phyloP scores from a whole-genome alignment of 64 coral and sea anemone species.

The Stichodactyla helianthus region DNA sequence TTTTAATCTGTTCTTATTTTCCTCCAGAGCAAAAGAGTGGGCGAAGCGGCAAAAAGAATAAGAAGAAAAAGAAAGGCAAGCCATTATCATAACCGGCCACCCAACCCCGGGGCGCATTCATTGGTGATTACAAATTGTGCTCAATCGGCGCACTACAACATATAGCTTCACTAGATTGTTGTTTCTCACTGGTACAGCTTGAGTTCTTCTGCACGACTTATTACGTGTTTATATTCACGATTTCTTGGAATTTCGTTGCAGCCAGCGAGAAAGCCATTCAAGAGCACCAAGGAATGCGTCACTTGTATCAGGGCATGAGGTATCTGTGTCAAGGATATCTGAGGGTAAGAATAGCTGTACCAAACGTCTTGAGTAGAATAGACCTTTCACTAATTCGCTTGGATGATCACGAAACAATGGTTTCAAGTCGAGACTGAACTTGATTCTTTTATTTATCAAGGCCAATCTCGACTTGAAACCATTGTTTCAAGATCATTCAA shows the following conservation, averaged over 20 bases:
- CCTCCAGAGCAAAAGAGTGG: constrained; percentile 89
- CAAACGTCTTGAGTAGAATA: no score
- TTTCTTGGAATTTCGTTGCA: constrained; percentile 30
- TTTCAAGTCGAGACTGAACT: no score
- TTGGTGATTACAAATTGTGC: no score
- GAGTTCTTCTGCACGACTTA: background rate
- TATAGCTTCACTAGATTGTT: background rate
- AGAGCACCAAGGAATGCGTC: constrained; percentile 93
- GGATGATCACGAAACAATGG: no score
- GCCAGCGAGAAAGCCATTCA: constrained; percentile 96
- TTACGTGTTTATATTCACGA: background rate
- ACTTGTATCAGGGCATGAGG: constrained; percentile 93
- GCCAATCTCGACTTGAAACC: no score
- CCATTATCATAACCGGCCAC: background rate
- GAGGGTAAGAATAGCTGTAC: constrained; percentile 47
- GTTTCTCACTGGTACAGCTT: background rate
- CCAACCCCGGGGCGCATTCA: no score
- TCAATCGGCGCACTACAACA: no score
- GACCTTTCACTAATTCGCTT: no score
- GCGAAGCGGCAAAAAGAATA: constrained; percentile 96
- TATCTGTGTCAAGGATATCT: constrained; percentile 92
- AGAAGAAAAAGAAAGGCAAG: constrained; percentile 95
- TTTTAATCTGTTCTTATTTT: background rate
- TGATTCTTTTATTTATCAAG: no score
- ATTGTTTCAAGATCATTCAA: no score